Conservation (phyloP, 1,140 invertebrate species). For the Muscidifurax raptorellus region DNA sequence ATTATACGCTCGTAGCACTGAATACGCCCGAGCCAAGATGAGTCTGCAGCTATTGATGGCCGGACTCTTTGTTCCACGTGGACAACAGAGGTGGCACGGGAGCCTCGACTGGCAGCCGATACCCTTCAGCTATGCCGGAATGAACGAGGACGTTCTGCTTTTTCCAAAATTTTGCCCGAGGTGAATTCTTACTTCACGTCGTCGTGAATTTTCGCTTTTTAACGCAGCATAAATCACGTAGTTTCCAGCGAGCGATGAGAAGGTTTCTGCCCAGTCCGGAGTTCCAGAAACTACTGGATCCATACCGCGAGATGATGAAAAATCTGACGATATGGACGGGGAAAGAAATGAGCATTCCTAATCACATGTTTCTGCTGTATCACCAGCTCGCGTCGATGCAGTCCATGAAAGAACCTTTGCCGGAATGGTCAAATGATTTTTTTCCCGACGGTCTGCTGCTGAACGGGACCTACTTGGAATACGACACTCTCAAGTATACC, state of each 20-base stretch:
- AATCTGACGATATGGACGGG: slow-evolving; percentile 60
- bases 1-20: slow-evolving; percentile 70
- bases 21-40: slow-evolving; percentile 78
- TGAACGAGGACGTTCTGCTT: slow-evolving; percentile 51
- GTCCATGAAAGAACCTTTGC: slow-evolving; percentile 59
- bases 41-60: slow-evolving; percentile 75
- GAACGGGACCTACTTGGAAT: slow-evolving; percentile 65
- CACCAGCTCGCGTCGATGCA: slow-evolving; percentile 58
- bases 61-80: slow-evolving; percentile 68
- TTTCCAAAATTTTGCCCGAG: slow-evolving; percentile 11
- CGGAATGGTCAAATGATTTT: slow-evolving; percentile 59
- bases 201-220: too few relatives aligned
- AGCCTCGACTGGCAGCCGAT: slow-evolving; percentile 63
- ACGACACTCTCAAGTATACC: slow-evolving; percentile 70
- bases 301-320: slow-evolving; percentile 54
- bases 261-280: slow-evolving; percentile 6
- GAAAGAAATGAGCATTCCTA: slow-evolving; percentile 50
- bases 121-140: slow-evolving; percentile 52
- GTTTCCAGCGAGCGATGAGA: slow-evolving; percentile 47
- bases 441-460: slow-evolving; percentile 59
- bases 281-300: slow-evolving; percentile 40
- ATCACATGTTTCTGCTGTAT: slow-evolving; percentile 61
- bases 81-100: slow-evolving; percentile 58
- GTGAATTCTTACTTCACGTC: neutral
- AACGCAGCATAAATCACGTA: too few relatives aligned